Evolutionary conservation across 2,113 vertebrate species (phyloP).

Genomic region (Gobiocypris rarus): DNA sequence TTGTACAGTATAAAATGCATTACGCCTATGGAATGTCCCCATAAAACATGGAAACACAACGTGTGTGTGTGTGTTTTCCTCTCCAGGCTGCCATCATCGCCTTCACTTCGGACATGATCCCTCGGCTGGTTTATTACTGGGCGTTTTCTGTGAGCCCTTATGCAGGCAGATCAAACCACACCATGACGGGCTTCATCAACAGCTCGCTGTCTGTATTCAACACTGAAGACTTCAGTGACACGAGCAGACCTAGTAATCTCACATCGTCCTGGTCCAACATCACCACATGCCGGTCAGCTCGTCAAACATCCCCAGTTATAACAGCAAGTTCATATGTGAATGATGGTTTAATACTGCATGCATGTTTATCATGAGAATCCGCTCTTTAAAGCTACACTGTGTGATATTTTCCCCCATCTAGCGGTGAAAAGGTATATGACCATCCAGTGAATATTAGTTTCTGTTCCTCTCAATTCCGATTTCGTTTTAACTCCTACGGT

Average conservation of each 20-base stretch:
- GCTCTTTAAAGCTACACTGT: no score
- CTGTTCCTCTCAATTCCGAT: no score
- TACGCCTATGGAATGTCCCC: no score
- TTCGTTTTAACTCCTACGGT: no score
- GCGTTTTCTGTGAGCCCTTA: constrained; percentile 91
- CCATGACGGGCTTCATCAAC: constrained; percentile 88
- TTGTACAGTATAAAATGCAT: no score
- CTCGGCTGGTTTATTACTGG: constrained; percentile 91
- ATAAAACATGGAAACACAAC: no score
- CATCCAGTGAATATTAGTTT: no score
- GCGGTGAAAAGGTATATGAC: no score
- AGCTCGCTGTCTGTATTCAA: constrained; percentile 90
- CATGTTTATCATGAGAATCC: neutral
- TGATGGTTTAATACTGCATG: neutral
- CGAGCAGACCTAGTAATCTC: constrained; percentile 68
- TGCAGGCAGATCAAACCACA: constrained; percentile 72
- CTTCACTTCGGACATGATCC: constrained; percentile 98
- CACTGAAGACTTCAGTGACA: constrained; percentile 73
- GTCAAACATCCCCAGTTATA: constrained; percentile 67
- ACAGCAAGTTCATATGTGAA: neutral
- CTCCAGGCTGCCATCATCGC: constrained; percentile 95
- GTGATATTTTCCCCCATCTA: no score
- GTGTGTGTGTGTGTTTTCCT: neutral
- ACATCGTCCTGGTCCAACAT: constrained; percentile 74
- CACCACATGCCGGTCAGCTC: constrained; percentile 85